phyloP scores from a whole-genome alignment of 1,140 invertebrate species.

The Episyrphus balteatus region DNA sequence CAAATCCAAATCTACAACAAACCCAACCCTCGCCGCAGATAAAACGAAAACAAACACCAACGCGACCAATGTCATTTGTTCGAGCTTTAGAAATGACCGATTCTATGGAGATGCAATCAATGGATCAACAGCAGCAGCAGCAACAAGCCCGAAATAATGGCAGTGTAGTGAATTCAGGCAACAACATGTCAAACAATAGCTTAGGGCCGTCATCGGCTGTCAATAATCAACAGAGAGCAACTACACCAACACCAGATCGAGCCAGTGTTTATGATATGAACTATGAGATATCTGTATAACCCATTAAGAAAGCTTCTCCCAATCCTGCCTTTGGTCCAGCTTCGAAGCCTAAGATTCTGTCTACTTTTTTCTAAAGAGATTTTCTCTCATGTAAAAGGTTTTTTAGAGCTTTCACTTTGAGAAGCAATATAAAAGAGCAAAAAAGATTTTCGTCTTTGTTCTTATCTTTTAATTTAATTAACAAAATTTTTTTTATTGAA shows the following conservation, averaged over 20 bases:
- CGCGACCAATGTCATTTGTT: slow-evolving; percentile 84
- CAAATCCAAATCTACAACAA: slow-evolving; percentile 40
- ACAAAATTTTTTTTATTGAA: too few relatives aligned
- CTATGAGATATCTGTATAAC: slow-evolving; percentile 83
- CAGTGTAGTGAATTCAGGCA: slow-evolving; percentile 18
- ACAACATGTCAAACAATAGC: slow-evolving; percentile 8
- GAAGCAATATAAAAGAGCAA: too few relatives aligned
- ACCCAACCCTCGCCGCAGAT: slow-evolving; percentile 50
- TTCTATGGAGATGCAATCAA: slow-evolving; percentile 56
- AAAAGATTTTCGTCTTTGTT: too few relatives aligned
- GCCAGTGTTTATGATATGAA: slow-evolving; percentile 90
- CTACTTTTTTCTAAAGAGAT: too few relatives aligned
- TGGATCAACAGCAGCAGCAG: slow-evolving; percentile 27
- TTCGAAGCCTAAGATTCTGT: too few relatives aligned
- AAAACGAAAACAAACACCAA: slow-evolving; percentile 45
- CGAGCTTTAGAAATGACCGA: slow-evolving; percentile 84
- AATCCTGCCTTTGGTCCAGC: too few relatives aligned
- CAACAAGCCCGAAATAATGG: slow-evolving; percentile 18
- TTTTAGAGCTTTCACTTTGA: too few relatives aligned
- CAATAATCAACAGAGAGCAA: slow-evolving; percentile 29
- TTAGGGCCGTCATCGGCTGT: slow-evolving; percentile 6
- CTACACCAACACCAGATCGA: slow-evolving; percentile 63
- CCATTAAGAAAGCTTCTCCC: slow-evolving; percentile 11
- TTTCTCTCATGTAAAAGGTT: too few relatives aligned
- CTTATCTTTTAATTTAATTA: too few relatives aligned